Base-by-base conservation (phyloP, 2,113 vertebrate genomes). In the Artemisiospiza belli region DNA sequence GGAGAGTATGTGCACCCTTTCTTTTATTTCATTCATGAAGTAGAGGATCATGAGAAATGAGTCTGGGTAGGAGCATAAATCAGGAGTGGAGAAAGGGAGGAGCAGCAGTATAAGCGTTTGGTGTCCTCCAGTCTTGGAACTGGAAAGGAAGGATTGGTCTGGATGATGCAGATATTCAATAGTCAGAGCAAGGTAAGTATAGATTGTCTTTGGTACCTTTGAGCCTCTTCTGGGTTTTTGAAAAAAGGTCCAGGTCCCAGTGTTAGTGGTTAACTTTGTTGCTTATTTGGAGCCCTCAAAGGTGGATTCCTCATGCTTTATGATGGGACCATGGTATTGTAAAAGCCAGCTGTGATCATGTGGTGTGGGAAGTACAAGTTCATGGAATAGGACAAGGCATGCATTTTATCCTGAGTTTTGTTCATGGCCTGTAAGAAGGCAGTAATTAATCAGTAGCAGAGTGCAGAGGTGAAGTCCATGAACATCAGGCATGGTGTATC, bases 241-340 rank as follows among this genome's bases (percentile, higher is more conserved):
- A 0, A 1, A 47, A 59, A 52, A 67, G 16, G 14, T 80, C 33
- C 47, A 43, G 24, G 19, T 58, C 6, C 8, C 11, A 0, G 0
- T 54, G 5, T 78, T 58, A 78, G 13, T 39, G 39, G 10, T 41
- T 19, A 18, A 73, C 41, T 87, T 62, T 67, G 13, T 44, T 83
- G 41, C 54, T 23, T 49, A 4, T 84, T 82, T 59, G 61, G 57
- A 74, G 20, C 39, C 27, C 61, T 89, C 35, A 25, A 39, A 74
- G 24, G 9, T 88, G 21, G 43, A 28, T 8, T 90, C 11, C 24
- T 77, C 3, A 1, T 74, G 44, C 27, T 85, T 93, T 4, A 19
- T 57, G 27, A 18, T 64, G 39, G 43, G 28, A 69, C 5, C 8
- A 5, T 21, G 20, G 21, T 58, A 9, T 46, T 3, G 1, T 52